These are phyloP conservation scores for Spisula solida DNA, from an alignment of 2,888 invertebrate species.

Conservation along the genomic window DNA sequence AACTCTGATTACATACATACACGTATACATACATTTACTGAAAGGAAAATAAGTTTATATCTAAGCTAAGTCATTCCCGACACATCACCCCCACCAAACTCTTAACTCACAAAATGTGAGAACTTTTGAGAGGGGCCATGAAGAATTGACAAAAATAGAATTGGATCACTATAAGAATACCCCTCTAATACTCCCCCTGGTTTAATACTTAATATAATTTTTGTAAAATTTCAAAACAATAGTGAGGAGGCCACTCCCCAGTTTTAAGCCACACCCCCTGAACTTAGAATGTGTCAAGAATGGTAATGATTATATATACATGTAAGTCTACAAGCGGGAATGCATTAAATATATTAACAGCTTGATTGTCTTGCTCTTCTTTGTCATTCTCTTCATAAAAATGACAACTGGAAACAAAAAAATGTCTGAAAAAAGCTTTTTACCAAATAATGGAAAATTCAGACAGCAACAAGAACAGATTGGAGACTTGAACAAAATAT, in stretches of 20 bases:
- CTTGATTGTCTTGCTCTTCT: constrained; percentile 4
- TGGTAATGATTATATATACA: constrained; percentile 8
- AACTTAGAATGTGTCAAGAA: neutral
- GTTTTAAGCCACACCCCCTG: too few species aligned
- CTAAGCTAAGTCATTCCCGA: constrained; percentile 13
- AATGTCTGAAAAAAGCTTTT: constrained; percentile 2
- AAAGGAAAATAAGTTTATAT: constrained; percentile 9
- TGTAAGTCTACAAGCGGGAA: constrained; percentile 18
- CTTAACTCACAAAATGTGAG: too few species aligned
- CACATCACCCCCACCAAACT: neutral
- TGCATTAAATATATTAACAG: constrained; percentile 19
- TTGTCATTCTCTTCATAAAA: constrained; percentile 12
- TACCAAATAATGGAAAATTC: neutral
- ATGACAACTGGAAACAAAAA: constrained; percentile 43
- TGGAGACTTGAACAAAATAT: too few species aligned
- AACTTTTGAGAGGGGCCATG: too few species aligned
- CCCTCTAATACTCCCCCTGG: too few species aligned
- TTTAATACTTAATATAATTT: too few species aligned
- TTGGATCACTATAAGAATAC: too few species aligned
- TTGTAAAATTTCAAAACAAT: too few species aligned
- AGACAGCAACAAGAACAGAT: neutral
- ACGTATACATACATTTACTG: constrained; percentile 22
- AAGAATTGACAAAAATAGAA: too few species aligned
- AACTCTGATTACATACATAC: constrained; percentile 17
- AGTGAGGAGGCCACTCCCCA: too few species aligned